Conservation (phyloP, 2,888 invertebrate genomes). For the Sipha maydis region DNA sequence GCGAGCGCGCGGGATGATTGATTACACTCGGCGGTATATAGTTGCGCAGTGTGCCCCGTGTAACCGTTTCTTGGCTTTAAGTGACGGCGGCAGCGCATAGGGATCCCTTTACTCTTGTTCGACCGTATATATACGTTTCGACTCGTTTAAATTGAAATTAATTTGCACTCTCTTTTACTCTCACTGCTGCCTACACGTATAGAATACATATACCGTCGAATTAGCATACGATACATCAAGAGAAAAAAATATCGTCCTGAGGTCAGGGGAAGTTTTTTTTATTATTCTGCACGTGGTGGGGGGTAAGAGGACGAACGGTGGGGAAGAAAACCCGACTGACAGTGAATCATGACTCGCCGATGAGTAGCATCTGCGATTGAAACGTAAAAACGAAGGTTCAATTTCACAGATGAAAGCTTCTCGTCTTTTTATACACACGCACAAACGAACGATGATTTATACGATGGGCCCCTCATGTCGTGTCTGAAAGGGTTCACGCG, state of each 20-base stretch:
- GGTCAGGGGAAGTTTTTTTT: conserved; percentile 43
- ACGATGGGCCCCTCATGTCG: background rate
- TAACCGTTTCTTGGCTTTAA: conserved; percentile 62
- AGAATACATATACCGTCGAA: background rate
- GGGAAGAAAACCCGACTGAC: conserved; percentile 37
- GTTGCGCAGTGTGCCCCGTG: background rate
- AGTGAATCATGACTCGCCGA: conserved; percentile 59
- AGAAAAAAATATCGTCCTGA: conserved; percentile 33
- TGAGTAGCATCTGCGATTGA: conserved; percentile 62
- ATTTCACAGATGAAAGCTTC: conserved; percentile 61
- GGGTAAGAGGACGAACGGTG: background rate
- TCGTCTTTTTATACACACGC: conserved; percentile 3
- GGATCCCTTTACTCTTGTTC: conserved; percentile 39
- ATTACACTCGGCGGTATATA: conserved; percentile 21
- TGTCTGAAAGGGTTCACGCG: conserved; percentile 27
- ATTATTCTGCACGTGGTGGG: background rate
- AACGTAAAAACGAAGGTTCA: conserved; percentile 55
- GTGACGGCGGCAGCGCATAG: conserved; percentile 44
- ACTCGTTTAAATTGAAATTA: conserved; percentile 62
- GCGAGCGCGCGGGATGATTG: conserved; percentile 53
- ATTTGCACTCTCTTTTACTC: conserved; percentile 56
- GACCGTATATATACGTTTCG: conserved; percentile 25
- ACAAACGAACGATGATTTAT: conserved; percentile 45
- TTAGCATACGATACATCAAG: conserved; percentile 47
- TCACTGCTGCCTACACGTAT: background rate